Evolutionary conservation across 2,797 vertebrate genomes (phyloP).

Genomic region (Rhynchonycteris naso): DNA sequence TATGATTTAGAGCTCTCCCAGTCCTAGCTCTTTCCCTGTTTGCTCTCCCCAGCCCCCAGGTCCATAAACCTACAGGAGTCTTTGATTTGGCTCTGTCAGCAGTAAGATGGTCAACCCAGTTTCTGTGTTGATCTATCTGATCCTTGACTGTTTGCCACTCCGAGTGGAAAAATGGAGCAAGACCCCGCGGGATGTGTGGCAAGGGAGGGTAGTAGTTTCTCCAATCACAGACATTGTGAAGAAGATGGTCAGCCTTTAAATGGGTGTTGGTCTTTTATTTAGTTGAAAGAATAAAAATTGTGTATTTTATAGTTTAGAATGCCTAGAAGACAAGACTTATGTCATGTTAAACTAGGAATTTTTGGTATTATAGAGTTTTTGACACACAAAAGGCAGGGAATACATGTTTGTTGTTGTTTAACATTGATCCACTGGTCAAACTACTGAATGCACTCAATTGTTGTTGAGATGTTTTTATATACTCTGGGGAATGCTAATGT

Average conservation of each 20-base stretch:
- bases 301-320: not conserved
- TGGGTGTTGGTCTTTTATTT: not conserved
- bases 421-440: not conserved
- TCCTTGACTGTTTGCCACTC: not conserved
- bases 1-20: not conserved
- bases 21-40: not conserved
- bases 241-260: not conserved
- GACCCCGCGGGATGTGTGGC: accelerated
- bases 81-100: not conserved
- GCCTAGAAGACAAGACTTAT: not conserved
- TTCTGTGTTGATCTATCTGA: not conserved
- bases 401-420: not conserved
- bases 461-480: not conserved
- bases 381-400: not conserved
- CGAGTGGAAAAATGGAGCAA: accelerated
- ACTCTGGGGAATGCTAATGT: not conserved
- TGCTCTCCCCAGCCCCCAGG: not conserved
- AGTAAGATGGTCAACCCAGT: not conserved
- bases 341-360: not conserved
- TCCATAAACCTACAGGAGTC: not conserved
- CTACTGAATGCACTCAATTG: not conserved
- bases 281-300: not conserved
- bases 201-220: not conserved
- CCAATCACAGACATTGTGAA: not conserved
- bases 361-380: not conserved